Evolutionary conservation across 1,140 invertebrate species (phyloP).

Genomic region (Choristoneura fumiferana): DNA sequence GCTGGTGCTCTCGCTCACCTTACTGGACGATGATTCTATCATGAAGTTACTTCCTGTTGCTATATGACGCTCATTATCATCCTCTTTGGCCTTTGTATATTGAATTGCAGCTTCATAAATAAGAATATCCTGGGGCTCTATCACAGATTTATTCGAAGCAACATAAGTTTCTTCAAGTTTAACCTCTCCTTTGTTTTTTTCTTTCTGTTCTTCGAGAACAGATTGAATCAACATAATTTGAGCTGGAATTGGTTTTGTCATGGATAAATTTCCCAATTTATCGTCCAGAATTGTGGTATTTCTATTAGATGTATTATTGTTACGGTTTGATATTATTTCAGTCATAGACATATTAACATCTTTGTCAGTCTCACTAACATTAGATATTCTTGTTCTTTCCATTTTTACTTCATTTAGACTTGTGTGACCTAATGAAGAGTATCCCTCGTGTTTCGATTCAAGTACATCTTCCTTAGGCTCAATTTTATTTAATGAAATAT

Average conservation of each 20-base stretch:
- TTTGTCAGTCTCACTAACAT: background rate
- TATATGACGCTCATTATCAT: background rate
- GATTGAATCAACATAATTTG: background rate
- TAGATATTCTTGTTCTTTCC: background rate
- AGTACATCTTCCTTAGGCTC: background rate
- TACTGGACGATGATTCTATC: background rate
- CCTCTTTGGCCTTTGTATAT: background rate
- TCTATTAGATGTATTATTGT: background rate
- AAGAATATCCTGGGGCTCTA: background rate
- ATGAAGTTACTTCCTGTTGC: background rate
- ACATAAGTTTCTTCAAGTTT: background rate
- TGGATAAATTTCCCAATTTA: background rate
- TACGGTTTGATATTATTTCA: background rate
- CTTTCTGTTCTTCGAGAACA: too few relatives aligned
- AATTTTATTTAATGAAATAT: background rate
- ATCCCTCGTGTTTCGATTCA: background rate
- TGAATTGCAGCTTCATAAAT: background rate
- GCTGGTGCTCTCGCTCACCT: background rate
- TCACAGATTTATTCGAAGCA: background rate
- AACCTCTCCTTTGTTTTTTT: too few relatives aligned
- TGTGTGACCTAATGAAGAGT: background rate
- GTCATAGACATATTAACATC: too few relatives aligned
- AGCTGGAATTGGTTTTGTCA: background rate
- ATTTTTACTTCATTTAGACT: background rate
- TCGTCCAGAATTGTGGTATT: background rate